Base-by-base conservation (phyloP, 2,888 invertebrate genomes). In the Entomobrya multifasciata region DNA sequence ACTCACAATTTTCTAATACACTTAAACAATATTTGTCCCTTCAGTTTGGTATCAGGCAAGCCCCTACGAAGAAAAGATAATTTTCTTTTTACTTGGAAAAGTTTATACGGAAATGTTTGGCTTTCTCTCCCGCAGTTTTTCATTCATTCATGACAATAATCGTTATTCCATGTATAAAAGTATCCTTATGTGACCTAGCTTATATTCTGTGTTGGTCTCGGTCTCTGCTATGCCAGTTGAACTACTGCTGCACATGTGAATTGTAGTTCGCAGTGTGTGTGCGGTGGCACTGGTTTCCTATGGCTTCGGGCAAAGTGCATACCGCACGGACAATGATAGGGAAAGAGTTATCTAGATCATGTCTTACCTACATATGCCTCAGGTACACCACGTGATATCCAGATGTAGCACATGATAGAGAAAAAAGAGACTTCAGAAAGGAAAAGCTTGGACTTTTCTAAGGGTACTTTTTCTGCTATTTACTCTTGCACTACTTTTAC, bases 131-230 rank as follows among this genome's bases (percentile, higher is more conserved):
- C 60, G 30, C 60, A 60, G 15, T 22, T 30, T n/a, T 60, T 60
- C 41, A 65, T 65, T 65, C 65, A 65, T 41, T 41, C 62, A n/a
- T 65, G 65, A 65, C 11, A 25, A 65, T 65, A 65, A 65, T 65
- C 65, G 41, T 65, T 41, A 65, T 65, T 65, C 65, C 17, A 65
- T 65, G 65, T 60, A 60, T 22, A 10, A 10, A 17, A 17, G 1
- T 22, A 55, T 60, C 30, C 30, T 60, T 30, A 27, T 15, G 15
- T 30, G 60, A 30, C n/a, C 30, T 36, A 8, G 8, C 36, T 8
- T n/a, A n/a, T n/a, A n/a, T n/a, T n/a, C n/a, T n/a, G n/a, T n/a
- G n/a, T n/a, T n/a, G n/a, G 8, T 15, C 8, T 13, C n/a, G 49
- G 8, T 49, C n/a, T 49, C 49, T 49, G 13, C 36, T 36, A n/a